Conservation (phyloP, 2,888 invertebrate species). For the Erebia aethiops region DNA sequence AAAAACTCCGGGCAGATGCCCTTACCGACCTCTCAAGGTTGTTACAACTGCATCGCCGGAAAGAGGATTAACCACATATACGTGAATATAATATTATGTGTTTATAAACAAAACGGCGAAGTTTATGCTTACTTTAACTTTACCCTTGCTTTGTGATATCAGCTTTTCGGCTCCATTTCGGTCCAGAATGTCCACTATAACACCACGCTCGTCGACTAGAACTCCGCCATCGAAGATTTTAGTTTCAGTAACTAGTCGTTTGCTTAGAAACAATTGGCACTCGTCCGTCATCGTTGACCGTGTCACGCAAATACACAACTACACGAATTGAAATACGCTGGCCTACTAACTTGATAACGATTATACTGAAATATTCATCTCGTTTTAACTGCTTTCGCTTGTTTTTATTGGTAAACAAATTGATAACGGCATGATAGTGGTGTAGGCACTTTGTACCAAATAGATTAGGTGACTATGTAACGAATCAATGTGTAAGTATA, state of each 20-base stretch:
- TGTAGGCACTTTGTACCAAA: not conserved
- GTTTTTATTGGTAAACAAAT: conserved; percentile 39
- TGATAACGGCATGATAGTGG: conserved; percentile 29
- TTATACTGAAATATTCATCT: conserved; percentile 43
- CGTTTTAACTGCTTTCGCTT: conserved; percentile 25
- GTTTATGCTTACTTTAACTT: conserved; percentile 74
- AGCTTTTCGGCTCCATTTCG: conserved; percentile 73
- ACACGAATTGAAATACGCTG: conserved; percentile 44
- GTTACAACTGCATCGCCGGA: conserved; percentile 35
- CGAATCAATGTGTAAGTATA: not conserved
- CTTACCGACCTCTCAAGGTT: conserved; percentile 45
- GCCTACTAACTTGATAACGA: conserved; percentile 45
- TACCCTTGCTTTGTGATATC: conserved; percentile 69
- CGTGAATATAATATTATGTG: conserved; percentile 1
- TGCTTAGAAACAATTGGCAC: conserved; percentile 73
- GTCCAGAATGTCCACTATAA: conserved; percentile 80
- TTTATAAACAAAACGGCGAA: conserved; percentile 27
- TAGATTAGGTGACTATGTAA: not conserved
- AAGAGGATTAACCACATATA: conserved; percentile 33
- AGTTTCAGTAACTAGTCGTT: conserved; percentile 77
- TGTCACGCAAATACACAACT: conserved; percentile 43
- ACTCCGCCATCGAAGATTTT: conserved; percentile 83
- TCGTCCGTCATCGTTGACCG: conserved; percentile 53
- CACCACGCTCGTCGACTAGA: conserved; percentile 82
- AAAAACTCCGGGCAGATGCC: conserved; percentile 42